Conservation (phyloP, 1,140 invertebrate species). For the Cherax destructor region DNA sequence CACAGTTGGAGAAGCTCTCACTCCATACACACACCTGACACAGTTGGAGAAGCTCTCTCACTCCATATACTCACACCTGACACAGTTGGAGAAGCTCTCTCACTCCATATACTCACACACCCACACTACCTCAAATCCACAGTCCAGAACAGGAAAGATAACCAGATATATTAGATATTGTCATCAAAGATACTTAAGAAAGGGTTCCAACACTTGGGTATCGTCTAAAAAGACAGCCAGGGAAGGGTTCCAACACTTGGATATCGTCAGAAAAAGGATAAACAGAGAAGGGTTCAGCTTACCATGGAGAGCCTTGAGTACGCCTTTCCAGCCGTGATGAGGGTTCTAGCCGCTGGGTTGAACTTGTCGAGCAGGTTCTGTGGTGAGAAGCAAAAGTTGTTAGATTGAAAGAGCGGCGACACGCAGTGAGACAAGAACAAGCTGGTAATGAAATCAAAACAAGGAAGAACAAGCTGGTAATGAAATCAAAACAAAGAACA, state of each 20-base stretch:
- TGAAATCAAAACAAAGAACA: neutral
- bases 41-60: too few species aligned
- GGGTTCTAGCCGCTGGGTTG: slow-evolving; percentile 92
- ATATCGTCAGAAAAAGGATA: neutral
- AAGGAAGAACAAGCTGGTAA: neutral
- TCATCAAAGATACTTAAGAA: too few species aligned
- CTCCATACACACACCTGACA: too few species aligned
- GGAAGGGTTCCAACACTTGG: too few species aligned
- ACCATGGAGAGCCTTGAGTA: slow-evolving; percentile 95
- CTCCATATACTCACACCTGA: too few species aligned
- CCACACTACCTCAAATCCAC: too few species aligned
- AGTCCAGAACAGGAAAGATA: too few species aligned
- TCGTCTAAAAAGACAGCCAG: neutral
- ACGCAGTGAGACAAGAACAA: neutral
- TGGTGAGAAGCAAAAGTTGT: slow-evolving; percentile 73
- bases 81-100: too few species aligned
- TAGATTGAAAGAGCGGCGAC: neutral
- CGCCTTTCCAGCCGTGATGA: slow-evolving; percentile 94
- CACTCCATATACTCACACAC: too few species aligned
- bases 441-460: neutral
- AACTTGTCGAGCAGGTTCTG: slow-evolving; percentile 97
- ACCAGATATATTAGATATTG: too few species aligned
- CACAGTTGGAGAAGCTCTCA: too few species aligned
- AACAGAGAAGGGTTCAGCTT: slow-evolving; percentile 75
- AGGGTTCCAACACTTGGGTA: too few species aligned